Conservation (phyloP, 2,113 vertebrate genomes). For the Sebastes schlegelii region DNA sequence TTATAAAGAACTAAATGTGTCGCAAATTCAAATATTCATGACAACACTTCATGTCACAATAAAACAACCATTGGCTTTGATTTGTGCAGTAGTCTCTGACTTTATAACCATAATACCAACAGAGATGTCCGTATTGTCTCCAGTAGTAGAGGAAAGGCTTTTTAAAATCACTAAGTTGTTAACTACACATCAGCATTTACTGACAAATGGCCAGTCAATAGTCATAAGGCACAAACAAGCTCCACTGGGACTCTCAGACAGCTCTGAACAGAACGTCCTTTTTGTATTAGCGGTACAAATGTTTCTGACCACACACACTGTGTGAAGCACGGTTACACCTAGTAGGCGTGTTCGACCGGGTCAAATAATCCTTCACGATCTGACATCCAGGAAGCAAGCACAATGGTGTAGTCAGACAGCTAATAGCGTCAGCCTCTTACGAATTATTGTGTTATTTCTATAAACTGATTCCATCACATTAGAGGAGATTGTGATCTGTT, state of each 20-base stretch:
- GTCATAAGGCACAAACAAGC: conserved; percentile 27
- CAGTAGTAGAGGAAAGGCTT: not conserved
- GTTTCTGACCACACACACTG: not conserved
- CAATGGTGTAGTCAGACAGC: conserved; percentile 7
- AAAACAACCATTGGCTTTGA: conserved; percentile 19
- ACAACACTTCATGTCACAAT: conserved; percentile 11
- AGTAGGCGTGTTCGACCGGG: not conserved
- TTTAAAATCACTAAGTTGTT: conserved; percentile 19
- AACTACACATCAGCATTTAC: conserved; percentile 16
- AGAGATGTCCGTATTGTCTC: not conserved
- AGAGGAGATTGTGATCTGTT: conserved; percentile 26
- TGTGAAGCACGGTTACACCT: conserved; percentile 8
- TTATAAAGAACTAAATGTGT: not conserved
- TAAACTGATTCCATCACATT: not conserved
- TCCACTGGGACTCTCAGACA: conserved; percentile 2
- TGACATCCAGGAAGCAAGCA: not conserved
- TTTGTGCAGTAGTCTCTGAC: conserved; percentile 13
- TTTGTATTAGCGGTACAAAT: conserved; percentile 7
- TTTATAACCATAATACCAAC: conserved; percentile 11
- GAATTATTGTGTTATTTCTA: not conserved
- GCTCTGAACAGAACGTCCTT: not conserved
- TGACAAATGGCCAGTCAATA: conserved; percentile 34
- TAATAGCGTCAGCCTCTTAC: not conserved
- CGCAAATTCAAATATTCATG: conserved; percentile 20
- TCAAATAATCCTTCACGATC: conserved; percentile 7